Base-by-base conservation (phyloP, 1,140 invertebrate species). In the Panulirus ornatus region DNA sequence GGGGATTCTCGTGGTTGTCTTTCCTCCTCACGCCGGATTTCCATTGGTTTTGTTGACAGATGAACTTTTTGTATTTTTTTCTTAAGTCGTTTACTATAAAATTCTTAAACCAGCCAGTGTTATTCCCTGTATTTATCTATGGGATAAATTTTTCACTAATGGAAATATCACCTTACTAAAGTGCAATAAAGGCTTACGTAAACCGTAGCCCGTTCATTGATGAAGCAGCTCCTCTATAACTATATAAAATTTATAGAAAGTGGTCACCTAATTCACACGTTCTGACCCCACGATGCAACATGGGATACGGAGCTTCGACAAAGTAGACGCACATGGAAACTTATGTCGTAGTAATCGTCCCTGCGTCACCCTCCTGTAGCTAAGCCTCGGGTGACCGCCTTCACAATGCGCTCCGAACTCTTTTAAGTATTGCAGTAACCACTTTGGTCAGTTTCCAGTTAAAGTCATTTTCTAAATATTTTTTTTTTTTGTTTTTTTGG, bases 211-310 rank as follows among this genome's bases (percentile, higher is more conserved):
- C n/a, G 42, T 38, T 51, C 54, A 63, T 63, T 47, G 27, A 36
- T 58, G 51, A 86, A 86, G 70, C 71, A 86, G 73, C 40, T 30
- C 71, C 34, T 27, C 81, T 63, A 63, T 38, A 36, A 83, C n/a
- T 83, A 36, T 63, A 58, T n/a, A 38, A 81, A 36, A 5, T 54
- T 38, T 27, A 54, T 54, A 14, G 81, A 63, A 66, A 83, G 47
- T 51, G 58, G 81, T 66, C 81, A 40, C 30, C n/a, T 19, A 36
- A 70, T 51, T 34, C 54, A 66, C 58, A 51, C 47, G 30, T 58
- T 22, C 1, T 44, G 42, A 22, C 38, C 36, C 81, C 19, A 36
- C 54, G 38, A 11, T 44, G 73, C 73, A 70, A 27, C 58, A n/a
- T 75, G 71, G 16, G 40, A 44, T 42, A 22, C 22, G 40, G 73